These are phyloP conservation scores for Lutraria rhynchaena DNA, from an alignment of 1,140 invertebrate species.

Conservation along the genomic window DNA sequence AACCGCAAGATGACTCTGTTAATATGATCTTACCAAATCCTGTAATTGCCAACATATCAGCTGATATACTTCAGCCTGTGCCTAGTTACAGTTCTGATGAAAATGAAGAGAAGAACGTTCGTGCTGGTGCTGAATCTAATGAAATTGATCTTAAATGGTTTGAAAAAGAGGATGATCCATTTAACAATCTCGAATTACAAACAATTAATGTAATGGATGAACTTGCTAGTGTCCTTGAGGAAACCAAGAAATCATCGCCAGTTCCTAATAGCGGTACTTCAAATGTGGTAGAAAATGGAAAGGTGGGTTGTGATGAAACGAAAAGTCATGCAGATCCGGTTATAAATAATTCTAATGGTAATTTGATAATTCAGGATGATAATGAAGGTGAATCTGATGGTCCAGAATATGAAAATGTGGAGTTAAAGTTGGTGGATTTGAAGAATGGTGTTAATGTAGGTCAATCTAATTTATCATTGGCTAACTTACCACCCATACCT, in stretches of 20 bases:
- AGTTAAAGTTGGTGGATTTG: constrained; percentile 23
- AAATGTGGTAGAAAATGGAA: background rate
- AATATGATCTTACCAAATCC: constrained; percentile 44
- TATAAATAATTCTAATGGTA: background rate
- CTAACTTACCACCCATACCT: constrained; percentile 46
- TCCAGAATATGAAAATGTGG: constrained; percentile 56
- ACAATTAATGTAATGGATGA: constrained; percentile 74
- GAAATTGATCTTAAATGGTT: constrained; percentile 71
- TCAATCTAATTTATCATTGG: background rate
- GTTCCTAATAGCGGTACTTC: background rate
- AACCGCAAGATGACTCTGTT: constrained; percentile 18
- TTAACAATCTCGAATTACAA: constrained; percentile 74
- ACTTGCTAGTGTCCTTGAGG: constrained; percentile 62
- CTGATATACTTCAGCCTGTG: constrained; percentile 67
- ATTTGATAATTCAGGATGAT: background rate
- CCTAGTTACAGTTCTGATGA: constrained; percentile 36
- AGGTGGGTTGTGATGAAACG: too few relatives aligned
- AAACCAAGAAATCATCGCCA: constrained; percentile 19
- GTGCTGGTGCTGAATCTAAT: constrained; percentile 10
- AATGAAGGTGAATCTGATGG: constrained; percentile 10
- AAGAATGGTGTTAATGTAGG: constrained; percentile 3
- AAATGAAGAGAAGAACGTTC: background rate
- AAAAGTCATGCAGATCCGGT: background rate
- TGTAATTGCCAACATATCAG: constrained; percentile 57
- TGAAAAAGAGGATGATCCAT: constrained; percentile 73